A percentile compares a stretch with the other conserved stretches of the same genome.
Evolutionary conservation across 2,797 vertebrate genomes (phyloP).

Genomic region (Pseudomugil tenellus): DNA sequence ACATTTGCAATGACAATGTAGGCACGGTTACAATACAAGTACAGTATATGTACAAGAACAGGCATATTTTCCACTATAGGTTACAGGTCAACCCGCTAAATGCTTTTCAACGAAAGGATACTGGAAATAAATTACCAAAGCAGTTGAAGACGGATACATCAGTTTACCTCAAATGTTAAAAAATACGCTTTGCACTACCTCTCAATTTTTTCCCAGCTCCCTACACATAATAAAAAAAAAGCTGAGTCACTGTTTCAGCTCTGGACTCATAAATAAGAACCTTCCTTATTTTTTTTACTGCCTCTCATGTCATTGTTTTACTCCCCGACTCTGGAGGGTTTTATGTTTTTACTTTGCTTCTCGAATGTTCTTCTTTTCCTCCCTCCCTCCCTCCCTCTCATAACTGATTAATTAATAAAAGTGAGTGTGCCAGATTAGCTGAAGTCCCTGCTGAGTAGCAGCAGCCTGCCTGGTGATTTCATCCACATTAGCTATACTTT

Average conservation of each 20-base stretch:
- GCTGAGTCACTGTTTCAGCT: slow-evolving; percentile 40
- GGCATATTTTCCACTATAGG: neutral
- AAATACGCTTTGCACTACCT: neutral
- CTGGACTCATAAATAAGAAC: slow-evolving; percentile 36
- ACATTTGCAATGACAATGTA: neutral
- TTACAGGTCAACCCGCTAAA: neutral
- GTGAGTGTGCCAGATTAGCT: slow-evolving; percentile 40
- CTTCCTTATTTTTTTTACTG: neutral
- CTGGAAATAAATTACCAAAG: neutral
- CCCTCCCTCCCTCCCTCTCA: slow-evolving; percentile 11
- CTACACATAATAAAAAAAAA: neutral
- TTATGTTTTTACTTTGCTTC: neutral
- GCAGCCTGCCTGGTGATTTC: slow-evolving; percentile 55
- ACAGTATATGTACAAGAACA: neutral
- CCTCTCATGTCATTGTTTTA: neutral
- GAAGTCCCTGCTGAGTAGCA: slow-evolving; percentile 45
- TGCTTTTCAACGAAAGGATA: neutral
- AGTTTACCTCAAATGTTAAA: neutral
- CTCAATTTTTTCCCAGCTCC: neutral
- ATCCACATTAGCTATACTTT: slow-evolving; percentile 60
- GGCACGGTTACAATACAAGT: neutral
- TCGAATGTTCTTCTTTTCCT: neutral
- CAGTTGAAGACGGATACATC: neutral
- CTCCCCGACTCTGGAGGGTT: neutral
- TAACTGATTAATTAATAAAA: slow-evolving; percentile 62